Base-by-base conservation (phyloP, 2,888 invertebrate genomes). In the Drosophila austrosaltans region DNA sequence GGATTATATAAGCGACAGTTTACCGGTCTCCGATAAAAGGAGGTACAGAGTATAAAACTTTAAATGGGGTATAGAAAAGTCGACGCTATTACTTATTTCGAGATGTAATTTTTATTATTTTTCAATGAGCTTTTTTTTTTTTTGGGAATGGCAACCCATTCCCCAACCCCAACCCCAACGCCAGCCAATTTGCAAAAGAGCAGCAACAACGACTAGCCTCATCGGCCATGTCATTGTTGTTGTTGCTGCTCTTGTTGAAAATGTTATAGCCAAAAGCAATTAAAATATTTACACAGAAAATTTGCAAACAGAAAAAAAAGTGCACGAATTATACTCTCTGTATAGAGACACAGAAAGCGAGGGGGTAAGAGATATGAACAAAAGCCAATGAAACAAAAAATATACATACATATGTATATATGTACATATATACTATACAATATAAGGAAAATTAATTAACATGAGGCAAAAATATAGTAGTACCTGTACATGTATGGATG, bases 241-340 rank as follows among this genome's bases (percentile, higher is more conserved):
- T 73, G 60, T 57, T 58, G 54, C 22, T 58, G 69, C 60, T 82
- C 54, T 67, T 73, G 58, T 75, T 57, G 65, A 64, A 75, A 64
- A 66, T 74, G 61, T 76, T 76, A 64, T 81, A 61, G 76, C 73
- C 61, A 73, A 73, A 79, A 72, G 84, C 84, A 84, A 84, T 83
- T 84, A 84, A 84, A 86, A 69, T 75, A 86, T 84, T 83, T 81
- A 75, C 87, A 80, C 58, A 70, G 71, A 69, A 53, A 63, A 80
- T 78, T 77, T 63, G 59, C 63, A 59, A 61, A 67, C 69, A 66
- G 63, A 72, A 75, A 73, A 71, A 61, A 72, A 75, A 69, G 65
- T 79, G 65, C 69, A 53, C 70, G 72, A 62, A 72, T 57, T 72
- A 66, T 39, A 65, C 54, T 56, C 56, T 58, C 32, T 53, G 60